Evolutionary conservation across 2,113 vertebrate genomes (phyloP).

Genomic region (Paramormyrops kingsleyae): DNA sequence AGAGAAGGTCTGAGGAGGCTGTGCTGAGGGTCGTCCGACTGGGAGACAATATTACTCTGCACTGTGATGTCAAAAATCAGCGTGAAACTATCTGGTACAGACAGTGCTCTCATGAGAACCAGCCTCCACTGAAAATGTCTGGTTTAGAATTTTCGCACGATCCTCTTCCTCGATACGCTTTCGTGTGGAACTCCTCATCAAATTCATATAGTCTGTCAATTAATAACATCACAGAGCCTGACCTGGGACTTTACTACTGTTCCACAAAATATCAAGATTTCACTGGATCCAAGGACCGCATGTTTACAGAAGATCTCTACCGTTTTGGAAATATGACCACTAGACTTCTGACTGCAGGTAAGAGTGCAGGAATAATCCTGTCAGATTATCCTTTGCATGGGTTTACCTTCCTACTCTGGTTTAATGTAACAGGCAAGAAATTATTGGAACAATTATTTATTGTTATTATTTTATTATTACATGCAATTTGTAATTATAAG

Average conservation of each 20-base stretch:
- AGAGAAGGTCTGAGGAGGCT: too few relatives aligned
- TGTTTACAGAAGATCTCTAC: background rate
- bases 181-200: background rate
- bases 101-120: background rate
- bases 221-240: slow-evolving; percentile 26
- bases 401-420: background rate
- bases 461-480: too few relatives aligned
- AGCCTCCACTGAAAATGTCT: background rate
- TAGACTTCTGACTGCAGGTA: too few relatives aligned
- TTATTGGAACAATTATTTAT: background rate
- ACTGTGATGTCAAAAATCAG: too few relatives aligned
- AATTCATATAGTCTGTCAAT: slow-evolving; percentile 19
- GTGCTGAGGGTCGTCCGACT: too few relatives aligned
- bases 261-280: background rate
- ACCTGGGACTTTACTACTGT: slow-evolving; percentile 36
- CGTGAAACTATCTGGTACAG: background rate
- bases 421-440: background rate
- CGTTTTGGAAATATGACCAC: background rate
- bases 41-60: too few relatives aligned
- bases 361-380: background rate
- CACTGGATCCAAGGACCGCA: background rate
- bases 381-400: background rate
- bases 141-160: background rate
- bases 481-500: too few relatives aligned
- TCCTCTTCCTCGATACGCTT: background rate